Conservation (phyloP, 2,797 vertebrate species). For the Buphagus erythrorhynchus region DNA sequence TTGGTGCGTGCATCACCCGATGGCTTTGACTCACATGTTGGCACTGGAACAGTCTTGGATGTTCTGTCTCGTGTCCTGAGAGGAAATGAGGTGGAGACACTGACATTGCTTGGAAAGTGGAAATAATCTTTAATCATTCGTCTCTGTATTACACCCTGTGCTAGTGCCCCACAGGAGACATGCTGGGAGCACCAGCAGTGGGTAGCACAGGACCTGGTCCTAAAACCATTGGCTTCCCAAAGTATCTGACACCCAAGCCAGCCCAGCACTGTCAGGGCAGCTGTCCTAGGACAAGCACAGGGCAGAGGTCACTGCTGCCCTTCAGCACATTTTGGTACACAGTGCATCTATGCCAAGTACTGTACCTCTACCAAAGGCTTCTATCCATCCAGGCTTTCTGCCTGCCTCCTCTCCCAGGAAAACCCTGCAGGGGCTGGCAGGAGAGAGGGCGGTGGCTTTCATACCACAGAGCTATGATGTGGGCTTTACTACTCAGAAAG, state of each 20-base stretch:
- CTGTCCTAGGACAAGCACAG: not conserved
- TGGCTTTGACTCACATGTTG: not conserved
- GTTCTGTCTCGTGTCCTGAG: not conserved
- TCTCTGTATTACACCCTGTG: rapidly evolving
- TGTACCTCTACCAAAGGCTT: not conserved
- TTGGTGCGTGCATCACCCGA: not conserved
- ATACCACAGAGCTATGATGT: not conserved
- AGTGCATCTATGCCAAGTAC: not conserved
- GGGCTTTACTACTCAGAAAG: not conserved
- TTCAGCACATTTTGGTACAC: not conserved
- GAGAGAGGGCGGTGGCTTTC: not conserved
- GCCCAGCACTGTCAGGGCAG: not conserved
- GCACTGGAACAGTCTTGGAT: not conserved
- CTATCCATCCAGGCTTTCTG: not conserved
- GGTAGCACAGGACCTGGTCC: not conserved
- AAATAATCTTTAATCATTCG: not conserved
- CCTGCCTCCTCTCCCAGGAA: not conserved
- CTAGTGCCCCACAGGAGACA: not conserved
- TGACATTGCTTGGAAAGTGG: not conserved
- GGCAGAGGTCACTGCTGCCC: not conserved
- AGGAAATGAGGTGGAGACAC: not conserved
- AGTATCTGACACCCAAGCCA: not conserved
- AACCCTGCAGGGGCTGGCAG: not conserved
- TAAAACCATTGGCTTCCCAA: rapidly evolving
- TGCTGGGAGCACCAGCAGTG: rapidly evolving